Evolutionary conservation across 2,797 vertebrate genomes (phyloP).

Genomic region (Acanthurus tractus): DNA sequence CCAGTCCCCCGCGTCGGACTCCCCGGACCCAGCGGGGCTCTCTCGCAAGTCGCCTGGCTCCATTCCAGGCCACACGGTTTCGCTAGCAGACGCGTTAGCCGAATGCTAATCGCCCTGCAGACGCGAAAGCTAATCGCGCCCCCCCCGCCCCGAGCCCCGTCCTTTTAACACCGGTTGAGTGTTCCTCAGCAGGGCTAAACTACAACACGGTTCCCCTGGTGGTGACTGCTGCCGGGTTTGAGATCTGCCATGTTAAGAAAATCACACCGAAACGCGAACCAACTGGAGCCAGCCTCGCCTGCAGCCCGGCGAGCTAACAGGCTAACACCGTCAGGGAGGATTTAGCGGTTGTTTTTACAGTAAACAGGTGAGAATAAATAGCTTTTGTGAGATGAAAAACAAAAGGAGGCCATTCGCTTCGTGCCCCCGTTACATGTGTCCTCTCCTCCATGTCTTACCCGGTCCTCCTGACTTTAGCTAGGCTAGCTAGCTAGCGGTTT

Average conservation of each 20-base stretch:
- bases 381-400: not conserved
- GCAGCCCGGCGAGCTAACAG: slow-evolving; percentile 19
- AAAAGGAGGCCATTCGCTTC: slow-evolving; percentile 1
- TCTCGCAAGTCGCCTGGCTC: slow-evolving; percentile 85
- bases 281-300: slow-evolving; percentile 42
- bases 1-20: slow-evolving; percentile 82
- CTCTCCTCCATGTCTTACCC: slow-evolving; percentile 52
- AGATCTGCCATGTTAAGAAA: slow-evolving; percentile 50
- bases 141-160: fast-evolving
- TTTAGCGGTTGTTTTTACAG: slow-evolving; percentile 10
- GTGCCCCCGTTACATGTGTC: slow-evolving; percentile 14
- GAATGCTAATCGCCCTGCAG: not conserved
- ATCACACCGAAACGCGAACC: slow-evolving; percentile 21
- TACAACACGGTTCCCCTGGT: not conserved
- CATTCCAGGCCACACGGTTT: slow-evolving; percentile 75
- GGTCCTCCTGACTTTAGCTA: slow-evolving; percentile 54
- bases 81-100: slow-evolving; percentile 32
- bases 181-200: not conserved
- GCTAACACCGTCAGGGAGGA: slow-evolving; percentile 27
- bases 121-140: not conserved
- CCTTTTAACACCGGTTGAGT: not conserved
- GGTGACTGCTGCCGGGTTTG: not conserved
- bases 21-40: slow-evolving; percentile 88
- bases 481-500: slow-evolving; percentile 66
- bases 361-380: slow-evolving; percentile 10